These are phyloP conservation scores for Drosophila fuyamai DNA, from an alignment of 1,140 invertebrate species.

Conservation along the genomic window DNA sequence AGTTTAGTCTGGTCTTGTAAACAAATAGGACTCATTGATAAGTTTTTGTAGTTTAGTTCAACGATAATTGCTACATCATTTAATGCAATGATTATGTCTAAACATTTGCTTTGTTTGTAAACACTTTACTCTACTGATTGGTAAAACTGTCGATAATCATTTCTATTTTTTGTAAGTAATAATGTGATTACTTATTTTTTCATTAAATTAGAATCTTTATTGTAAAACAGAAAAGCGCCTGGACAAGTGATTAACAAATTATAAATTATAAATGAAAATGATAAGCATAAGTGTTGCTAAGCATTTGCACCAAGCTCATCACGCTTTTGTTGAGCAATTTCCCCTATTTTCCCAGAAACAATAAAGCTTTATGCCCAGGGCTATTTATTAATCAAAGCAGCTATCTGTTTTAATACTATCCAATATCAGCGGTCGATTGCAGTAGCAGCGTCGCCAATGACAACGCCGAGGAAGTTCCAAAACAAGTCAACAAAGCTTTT, in stretches of 20 bases:
- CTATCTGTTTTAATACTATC: conserved; percentile 22
- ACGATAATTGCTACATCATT: too few species aligned
- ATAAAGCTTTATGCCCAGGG: conserved; percentile 18
- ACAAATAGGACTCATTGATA: background rate
- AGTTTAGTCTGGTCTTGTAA: conserved; percentile 4
- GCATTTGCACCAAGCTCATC: background rate
- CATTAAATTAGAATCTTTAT: too few species aligned
- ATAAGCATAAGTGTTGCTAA: background rate
- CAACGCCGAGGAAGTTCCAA: conserved; percentile 45
- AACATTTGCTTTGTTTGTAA: too few species aligned
- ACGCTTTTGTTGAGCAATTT: conserved; percentile 5
- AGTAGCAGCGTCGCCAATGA: conserved; percentile 53
- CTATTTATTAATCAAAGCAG: conserved; percentile 31
- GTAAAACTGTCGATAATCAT: too few species aligned
- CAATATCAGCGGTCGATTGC: conserved; percentile 43
- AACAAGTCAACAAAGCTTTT: conserved; percentile 49
- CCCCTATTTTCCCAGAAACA: conserved; percentile 16
- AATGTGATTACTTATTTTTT: too few species aligned
- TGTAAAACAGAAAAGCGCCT: too few species aligned
- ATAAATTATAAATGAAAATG: too few species aligned
- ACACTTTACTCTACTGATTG: too few species aligned
- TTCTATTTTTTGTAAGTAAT: too few species aligned
- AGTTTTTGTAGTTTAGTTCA: too few species aligned
- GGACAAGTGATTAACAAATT: too few species aligned
- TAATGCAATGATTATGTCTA: too few species aligned